Base-by-base conservation (phyloP, 1,140 invertebrate species). In the Andrena cerasifolii region DNA sequence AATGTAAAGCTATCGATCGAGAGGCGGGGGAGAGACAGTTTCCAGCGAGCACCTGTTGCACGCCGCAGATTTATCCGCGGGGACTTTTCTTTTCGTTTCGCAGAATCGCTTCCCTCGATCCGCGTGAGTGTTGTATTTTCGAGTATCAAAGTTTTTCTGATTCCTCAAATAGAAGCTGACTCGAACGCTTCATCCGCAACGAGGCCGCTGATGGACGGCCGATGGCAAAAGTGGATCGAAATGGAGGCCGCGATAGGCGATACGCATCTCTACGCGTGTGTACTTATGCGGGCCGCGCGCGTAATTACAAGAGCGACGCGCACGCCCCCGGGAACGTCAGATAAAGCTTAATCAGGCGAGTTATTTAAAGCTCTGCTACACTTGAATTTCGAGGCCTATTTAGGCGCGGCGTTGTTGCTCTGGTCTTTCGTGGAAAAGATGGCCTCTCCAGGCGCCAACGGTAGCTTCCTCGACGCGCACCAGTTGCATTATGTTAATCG, bases 41-140 rank as follows among this genome's bases (percentile, higher is more conserved):
- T 74, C 54, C 54, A 63, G 33, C 62, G 18, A 31, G 16, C 77
- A 79, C 70, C 70, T 82, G 77, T 75, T 82, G 78, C 70, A 18
- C 51, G 28, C 24, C 18, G n/a, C 33, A 5, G 14, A 54, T 54
- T 18, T 33, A 36, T 66, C 12, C 47, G n/a, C 14, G 33, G 1
- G 36, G n/a, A 21, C 24, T 51, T 33, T n/a, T n/a, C n/a, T n/a
- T n/a, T n/a, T n/a, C n/a, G n/a, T n/a, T n/a, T n/a, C n/a, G n/a
- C n/a, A n/a, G n/a, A n/a, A n/a, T n/a, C n/a, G n/a, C n/a, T n/a
- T n/a, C n/a, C n/a, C n/a, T n/a, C n/a, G n/a, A n/a, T n/a, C n/a
- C n/a, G n/a, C n/a, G n/a, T n/a, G n/a, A n/a, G n/a, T n/a, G n/a
- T n/a, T n/a, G n/a, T n/a, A n/a, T n/a, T n/a, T n/a, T n/a, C n/a